Percentiles rank a stretch among this genome's conserved stretches.
These are phyloP conservation scores for Procambarus clarkii DNA, from an alignment of 1,140 invertebrate genomes.

Conservation along the genomic window DNA sequence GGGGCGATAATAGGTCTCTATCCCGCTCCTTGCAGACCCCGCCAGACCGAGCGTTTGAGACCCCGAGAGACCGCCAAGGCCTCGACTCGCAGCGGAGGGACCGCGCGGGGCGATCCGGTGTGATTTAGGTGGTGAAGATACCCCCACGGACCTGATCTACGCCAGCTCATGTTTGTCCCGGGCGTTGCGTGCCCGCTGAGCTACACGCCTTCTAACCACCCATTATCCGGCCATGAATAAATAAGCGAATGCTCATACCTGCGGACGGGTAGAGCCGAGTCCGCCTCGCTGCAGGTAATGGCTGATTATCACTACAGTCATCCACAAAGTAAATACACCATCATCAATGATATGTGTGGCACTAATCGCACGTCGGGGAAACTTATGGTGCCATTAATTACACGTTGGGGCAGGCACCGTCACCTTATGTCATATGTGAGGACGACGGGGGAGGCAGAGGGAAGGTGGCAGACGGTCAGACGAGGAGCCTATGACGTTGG, in stretches of 20 bases:
- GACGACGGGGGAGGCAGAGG: not conserved
- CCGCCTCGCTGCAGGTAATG: slow-evolving; percentile 14
- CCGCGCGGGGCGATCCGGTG: not conserved
- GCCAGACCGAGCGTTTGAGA: slow-evolving; percentile 32
- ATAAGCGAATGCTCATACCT: slow-evolving; percentile 41
- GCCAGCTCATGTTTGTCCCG: slow-evolving; percentile 41
- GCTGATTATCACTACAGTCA: slow-evolving; percentile 32
- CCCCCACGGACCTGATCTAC: slow-evolving; percentile 33
- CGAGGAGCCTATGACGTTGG: no score
- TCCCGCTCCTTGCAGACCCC: slow-evolving; percentile 30
- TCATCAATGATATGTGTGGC: slow-evolving; percentile 57
- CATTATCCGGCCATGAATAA: slow-evolving; percentile 57
- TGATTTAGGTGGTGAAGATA: not conserved
- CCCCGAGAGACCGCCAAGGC: not conserved
- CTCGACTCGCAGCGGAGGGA: not conserved
- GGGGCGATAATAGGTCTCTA: slow-evolving; percentile 45
- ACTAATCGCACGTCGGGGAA: slow-evolving; percentile 27
- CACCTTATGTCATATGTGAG: slow-evolving; percentile 41
- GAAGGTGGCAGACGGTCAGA: not conserved
- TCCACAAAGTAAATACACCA: slow-evolving; percentile 45
- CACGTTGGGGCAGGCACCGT: not conserved
- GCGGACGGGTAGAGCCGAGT: slow-evolving; percentile 14
- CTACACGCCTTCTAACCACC: slow-evolving; percentile 57
- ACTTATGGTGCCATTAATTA: slow-evolving; percentile 52
- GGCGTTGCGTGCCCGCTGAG: slow-evolving; percentile 46